Evolutionary conservation across 2,797 vertebrate genomes (phyloP).

Genomic region (Sebastes minor): DNA sequence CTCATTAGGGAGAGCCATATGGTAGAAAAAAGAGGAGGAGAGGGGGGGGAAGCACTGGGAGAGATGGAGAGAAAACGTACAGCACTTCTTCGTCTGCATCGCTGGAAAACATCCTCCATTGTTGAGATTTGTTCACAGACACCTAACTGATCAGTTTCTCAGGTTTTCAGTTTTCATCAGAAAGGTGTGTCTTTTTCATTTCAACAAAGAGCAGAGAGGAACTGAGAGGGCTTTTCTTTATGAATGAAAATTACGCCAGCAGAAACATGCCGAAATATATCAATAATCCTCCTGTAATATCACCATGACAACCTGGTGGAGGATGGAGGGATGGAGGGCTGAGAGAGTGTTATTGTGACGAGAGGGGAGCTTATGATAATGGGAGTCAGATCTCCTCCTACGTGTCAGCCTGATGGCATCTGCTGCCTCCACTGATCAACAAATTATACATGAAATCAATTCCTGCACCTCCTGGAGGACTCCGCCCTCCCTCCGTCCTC

Average conservation of each 20-base stretch:
- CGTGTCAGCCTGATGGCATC: constrained; percentile 85
- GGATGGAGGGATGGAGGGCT: background rate
- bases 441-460: constrained; percentile 94
- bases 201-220: background rate
- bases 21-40: constrained; percentile 44
- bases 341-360: background rate
- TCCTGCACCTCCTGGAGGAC: constrained; percentile 86
- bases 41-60: background rate
- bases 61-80: constrained; percentile 20
- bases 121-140: constrained; percentile 24
- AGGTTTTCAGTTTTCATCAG: background rate
- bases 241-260: background rate
- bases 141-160: constrained; percentile 2
- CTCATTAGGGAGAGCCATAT: constrained; percentile 78
- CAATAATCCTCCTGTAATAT: background rate
- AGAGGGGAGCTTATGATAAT: constrained; percentile 87
- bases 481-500: constrained; percentile 61
- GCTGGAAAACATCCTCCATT: constrained; percentile 18
- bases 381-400: constrained; percentile 81
- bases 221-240: background rate
- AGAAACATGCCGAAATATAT: background rate
- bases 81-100: constrained; percentile 9
- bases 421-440: constrained; percentile 89
- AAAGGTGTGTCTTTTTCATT: background rate
- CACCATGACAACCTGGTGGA: background rate